phyloP scores from a whole-genome alignment of 2,113 vertebrate species.

The Chlorocebus sabaeus region DNA sequence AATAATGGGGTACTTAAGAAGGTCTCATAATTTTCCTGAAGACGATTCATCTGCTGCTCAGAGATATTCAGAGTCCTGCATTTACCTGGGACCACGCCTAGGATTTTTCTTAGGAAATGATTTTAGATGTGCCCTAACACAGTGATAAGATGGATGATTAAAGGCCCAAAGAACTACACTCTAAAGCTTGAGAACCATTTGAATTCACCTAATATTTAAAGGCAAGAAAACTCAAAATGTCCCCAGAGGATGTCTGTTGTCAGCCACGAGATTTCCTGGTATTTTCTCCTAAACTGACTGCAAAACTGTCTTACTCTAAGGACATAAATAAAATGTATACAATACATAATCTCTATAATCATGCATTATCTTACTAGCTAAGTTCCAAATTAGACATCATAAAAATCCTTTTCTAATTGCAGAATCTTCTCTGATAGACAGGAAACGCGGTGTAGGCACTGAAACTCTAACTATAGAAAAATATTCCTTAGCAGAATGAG shows the following conservation, averaged over 20 bases:
- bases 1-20: not conserved
- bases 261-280: not conserved
- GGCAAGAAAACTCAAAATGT: not conserved
- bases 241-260: not conserved
- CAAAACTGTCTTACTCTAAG: not conserved
- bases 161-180: not conserved
- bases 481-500: conserved; percentile 76
- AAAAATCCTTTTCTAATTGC: conserved; percentile 28
- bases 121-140: not conserved
- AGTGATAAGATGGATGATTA: not conserved
- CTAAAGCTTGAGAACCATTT: not conserved
- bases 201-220: conserved; percentile 21
- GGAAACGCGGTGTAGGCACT: conserved; percentile 20
- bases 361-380: not conserved
- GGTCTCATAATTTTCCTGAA: not conserved
- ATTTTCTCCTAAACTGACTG: not conserved
- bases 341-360: not conserved
- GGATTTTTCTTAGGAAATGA: not conserved
- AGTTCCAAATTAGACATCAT: conserved; percentile 31
- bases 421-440: conserved; percentile 44
- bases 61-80: not conserved
- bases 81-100: not conserved
- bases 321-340: conserved; percentile 9
- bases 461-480: conserved; percentile 72
- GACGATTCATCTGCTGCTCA: not conserved